Percentiles rank a stretch among this genome's conserved stretches.
Conservation (phyloP, 1,140 invertebrate genomes). For the Drosophila takahashii region DNA sequence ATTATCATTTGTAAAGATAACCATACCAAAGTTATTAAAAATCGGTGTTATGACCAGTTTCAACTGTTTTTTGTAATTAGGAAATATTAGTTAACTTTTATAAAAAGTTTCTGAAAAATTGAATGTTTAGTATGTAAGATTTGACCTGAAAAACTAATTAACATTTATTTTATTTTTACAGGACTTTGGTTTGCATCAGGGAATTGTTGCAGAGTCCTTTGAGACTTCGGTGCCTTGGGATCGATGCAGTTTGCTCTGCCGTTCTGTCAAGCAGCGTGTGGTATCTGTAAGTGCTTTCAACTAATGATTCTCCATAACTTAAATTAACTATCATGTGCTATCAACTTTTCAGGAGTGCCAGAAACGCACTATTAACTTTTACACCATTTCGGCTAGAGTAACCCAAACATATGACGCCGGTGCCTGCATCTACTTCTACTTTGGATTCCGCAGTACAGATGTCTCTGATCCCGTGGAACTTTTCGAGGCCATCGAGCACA, state of each 20-base stretch:
- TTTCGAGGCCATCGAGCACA: constrained; percentile 93
- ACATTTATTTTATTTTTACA: constrained; percentile 79
- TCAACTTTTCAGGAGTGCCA: constrained; percentile 88
- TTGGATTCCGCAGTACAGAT: constrained; percentile 94
- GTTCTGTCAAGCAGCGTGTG: constrained; percentile 95
- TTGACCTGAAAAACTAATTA: too few species aligned
- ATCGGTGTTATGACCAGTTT: too few species aligned
- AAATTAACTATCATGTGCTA: too few species aligned
- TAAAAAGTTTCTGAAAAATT: too few species aligned
- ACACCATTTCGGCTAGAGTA: constrained; percentile 92
- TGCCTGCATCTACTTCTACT: constrained; percentile 99
- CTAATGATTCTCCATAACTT: background rate
- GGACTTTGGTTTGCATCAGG: constrained; percentile 96
- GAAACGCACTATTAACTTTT: constrained; percentile 87
- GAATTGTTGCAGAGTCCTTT: constrained; percentile 97
- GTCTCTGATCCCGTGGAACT: constrained; percentile 90
- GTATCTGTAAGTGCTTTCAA: constrained; percentile 63
- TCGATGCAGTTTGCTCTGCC: constrained; percentile 92
- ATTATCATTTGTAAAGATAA: background rate
- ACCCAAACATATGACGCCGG: constrained; percentile 98
- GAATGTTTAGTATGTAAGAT: too few species aligned
- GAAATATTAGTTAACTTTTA: too few species aligned
- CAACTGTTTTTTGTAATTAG: too few species aligned
- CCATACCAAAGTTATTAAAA: background rate
- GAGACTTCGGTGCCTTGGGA: constrained; percentile 99